Evolutionary conservation across 2,888 invertebrate genomes (phyloP).

Genomic region (Agrenia bidenticulata): DNA sequence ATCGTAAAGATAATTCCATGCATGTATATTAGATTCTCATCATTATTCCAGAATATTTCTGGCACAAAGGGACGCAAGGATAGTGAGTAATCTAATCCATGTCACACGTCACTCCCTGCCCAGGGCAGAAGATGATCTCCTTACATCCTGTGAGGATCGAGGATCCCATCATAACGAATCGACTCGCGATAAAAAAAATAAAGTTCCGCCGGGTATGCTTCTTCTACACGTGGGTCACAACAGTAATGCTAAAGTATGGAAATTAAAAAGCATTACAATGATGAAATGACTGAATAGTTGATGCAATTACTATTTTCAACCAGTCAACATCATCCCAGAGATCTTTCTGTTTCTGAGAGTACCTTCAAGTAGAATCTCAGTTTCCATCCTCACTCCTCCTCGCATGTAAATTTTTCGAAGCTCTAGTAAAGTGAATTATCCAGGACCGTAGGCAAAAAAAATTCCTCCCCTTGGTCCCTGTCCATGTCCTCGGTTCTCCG

Average conservation of each 20-base stretch:
- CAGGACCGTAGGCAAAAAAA: not conserved
- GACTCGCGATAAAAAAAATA: no score
- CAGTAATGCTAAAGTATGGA: no score
- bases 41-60: slow-evolving; percentile 4
- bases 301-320: not conserved
- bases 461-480: no score
- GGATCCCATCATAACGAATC: no score
- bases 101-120: slow-evolving; percentile 4
- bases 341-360: not conserved
- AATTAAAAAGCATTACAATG: not conserved
- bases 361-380: no score
- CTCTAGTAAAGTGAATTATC: not conserved
- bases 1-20: slow-evolving; percentile 9
- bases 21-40: slow-evolving; percentile 11
- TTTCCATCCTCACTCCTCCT: no score
- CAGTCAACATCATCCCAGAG: not conserved
- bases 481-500: no score
- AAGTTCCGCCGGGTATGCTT: no score
- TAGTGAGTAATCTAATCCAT: slow-evolving; percentile 10
- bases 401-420: not conserved
- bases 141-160: not conserved
- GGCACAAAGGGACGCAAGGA: not conserved
- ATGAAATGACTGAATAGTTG: not conserved
- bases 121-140: not conserved
- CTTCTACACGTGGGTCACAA: no score